Evolutionary conservation across 2,797 vertebrate genomes (phyloP).

Genomic region (Vultur gryphus): DNA sequence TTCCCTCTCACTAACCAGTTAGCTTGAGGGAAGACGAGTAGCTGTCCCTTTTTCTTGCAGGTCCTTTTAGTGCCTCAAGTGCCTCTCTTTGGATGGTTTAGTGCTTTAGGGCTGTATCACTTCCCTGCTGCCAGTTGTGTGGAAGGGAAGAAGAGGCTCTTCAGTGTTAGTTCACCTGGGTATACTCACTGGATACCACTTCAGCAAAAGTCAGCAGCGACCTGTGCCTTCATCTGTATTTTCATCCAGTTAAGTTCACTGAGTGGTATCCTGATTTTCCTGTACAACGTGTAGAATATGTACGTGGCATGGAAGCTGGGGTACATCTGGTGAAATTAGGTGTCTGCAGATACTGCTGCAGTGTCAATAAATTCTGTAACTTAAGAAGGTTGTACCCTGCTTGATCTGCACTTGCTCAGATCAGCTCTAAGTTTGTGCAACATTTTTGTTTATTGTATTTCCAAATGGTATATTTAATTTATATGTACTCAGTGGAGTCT

Average conservation of each 20-base stretch:
- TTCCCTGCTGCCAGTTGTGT: background rate
- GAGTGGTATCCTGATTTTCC: background rate
- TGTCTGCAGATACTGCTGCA: background rate
- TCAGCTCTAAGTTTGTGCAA: background rate
- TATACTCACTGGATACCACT: background rate
- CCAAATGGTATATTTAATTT: background rate
- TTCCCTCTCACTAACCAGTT: background rate
- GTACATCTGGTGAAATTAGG: background rate
- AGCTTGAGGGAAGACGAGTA: background rate
- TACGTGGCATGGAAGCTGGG: background rate
- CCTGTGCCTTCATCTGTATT: background rate
- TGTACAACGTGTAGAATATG: background rate
- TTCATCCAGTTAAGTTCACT: background rate
- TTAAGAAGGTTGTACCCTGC: background rate
- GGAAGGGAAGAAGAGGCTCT: background rate
- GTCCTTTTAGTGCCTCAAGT: background rate
- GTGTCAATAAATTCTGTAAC: background rate
- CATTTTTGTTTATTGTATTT: background rate
- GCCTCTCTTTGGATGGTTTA: background rate
- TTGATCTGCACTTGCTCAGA: background rate
- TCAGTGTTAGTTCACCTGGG: background rate
- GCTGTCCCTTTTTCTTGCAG: background rate
- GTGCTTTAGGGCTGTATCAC: background rate
- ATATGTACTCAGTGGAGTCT: background rate
- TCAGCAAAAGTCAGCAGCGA: background rate